A percentile compares a stretch with the other conserved stretches of the same genome.
Evolutionary conservation across 2,113 vertebrate species (phyloP).

Genomic region (Oreochromis spilurus): DNA sequence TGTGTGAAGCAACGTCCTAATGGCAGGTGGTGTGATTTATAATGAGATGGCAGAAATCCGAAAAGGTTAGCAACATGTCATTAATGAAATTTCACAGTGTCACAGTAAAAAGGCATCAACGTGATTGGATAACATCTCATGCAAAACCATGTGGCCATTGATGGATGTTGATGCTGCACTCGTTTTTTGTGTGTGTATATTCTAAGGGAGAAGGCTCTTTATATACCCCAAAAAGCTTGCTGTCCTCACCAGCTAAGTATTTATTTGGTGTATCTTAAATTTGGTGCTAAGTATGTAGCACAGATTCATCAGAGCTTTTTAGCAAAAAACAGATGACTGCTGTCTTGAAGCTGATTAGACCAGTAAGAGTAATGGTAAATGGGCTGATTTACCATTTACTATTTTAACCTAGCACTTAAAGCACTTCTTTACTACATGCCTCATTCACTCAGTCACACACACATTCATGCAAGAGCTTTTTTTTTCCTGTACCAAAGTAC

Average conservation of each 20-base stretch:
- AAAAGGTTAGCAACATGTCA: conserved; percentile 42
- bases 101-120: neutral
- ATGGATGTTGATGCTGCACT: neutral
- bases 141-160: neutral
- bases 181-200: neutral
- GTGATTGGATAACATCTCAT: neutral
- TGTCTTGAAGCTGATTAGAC: neutral
- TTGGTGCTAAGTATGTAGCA: neutral
- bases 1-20: neutral
- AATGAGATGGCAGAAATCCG: conserved; percentile 12
- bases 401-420: neutral
- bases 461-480: neutral
- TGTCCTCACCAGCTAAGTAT: neutral
- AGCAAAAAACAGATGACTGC: neutral
- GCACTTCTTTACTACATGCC: neutral
- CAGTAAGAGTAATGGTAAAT: neutral
- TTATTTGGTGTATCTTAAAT: neutral
- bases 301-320: neutral
- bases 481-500: neutral
- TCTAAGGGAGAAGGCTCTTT: neutral
- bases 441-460: neutral
- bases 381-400: neutral
- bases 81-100: conserved; percentile 25
- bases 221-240: neutral
- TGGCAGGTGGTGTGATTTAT: conserved; percentile 26